Conservation (phyloP, 2,888 invertebrate species). For the Drosophila sordidula region DNA sequence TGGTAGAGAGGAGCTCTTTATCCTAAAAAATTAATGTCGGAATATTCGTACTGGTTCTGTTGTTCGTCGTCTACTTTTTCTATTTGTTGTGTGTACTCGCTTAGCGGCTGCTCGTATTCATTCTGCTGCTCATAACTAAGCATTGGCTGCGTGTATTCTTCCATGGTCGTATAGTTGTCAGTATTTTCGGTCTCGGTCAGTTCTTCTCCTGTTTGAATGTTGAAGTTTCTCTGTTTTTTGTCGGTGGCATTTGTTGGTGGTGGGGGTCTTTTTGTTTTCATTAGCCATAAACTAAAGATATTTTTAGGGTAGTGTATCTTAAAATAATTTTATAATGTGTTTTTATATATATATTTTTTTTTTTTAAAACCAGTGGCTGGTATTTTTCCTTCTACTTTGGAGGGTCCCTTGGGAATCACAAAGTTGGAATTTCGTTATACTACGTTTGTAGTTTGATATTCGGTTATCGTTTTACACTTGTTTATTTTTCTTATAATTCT, state of each 20-base stretch:
- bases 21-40: not conserved
- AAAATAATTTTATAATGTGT: too few relatives aligned
- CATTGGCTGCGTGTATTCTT: not conserved
- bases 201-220: not conserved
- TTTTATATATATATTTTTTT: too few relatives aligned
- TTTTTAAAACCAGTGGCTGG: not conserved
- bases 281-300: slow-evolving; percentile 2
- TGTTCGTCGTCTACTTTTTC: not conserved
- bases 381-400: not conserved
- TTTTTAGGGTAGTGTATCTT: too few relatives aligned
- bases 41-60: not conserved
- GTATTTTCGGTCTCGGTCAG: not conserved
- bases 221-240: slow-evolving; percentile 1
- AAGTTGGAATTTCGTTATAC: not conserved
- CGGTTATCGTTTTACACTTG: not conserved
- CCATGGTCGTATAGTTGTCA: not conserved
- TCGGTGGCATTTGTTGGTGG: not conserved
- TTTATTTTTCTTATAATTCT: not conserved
- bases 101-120: not conserved
- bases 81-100: not conserved
- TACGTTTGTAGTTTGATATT: not conserved
- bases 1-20: slow-evolving; percentile 2
- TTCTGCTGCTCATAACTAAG: not conserved
- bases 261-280: slow-evolving; percentile 1
- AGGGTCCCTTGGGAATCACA: not conserved